phyloP scores from a whole-genome alignment of 2,797 vertebrate species.

The Melanogrammus aeglefinus region DNA sequence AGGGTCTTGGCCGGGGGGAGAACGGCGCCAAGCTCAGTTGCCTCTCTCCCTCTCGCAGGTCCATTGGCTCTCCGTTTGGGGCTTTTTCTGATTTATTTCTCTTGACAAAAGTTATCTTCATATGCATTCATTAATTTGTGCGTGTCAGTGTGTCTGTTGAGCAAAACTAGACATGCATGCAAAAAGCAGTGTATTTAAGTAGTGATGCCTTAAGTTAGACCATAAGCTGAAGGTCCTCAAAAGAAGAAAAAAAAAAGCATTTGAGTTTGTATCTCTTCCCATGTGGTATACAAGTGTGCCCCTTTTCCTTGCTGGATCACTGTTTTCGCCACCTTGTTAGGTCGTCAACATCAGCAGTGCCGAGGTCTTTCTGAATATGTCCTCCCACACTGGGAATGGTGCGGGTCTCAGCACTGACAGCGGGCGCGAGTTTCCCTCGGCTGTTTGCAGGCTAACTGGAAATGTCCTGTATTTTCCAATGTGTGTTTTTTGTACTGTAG shows the following conservation, averaged over 20 bases:
- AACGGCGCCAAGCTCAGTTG: slow-evolving; percentile 31
- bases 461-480: slow-evolving; percentile 76
- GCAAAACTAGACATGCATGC: slow-evolving; percentile 79
- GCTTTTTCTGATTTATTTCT: slow-evolving; percentile 62
- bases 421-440: slow-evolving; percentile 64
- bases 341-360: slow-evolving; percentile 72
- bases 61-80: slow-evolving; percentile 46
- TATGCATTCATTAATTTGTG: slow-evolving; percentile 73
- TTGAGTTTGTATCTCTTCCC: slow-evolving; percentile 72
- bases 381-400: slow-evolving; percentile 58
- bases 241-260: slow-evolving; percentile 55
- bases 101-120: slow-evolving; percentile 62
- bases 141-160: slow-evolving; percentile 75
- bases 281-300: slow-evolving; percentile 75
- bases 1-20: slow-evolving; percentile 46
- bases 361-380: slow-evolving; percentile 64
- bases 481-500: slow-evolving; percentile 78
- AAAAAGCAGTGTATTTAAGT: slow-evolving; percentile 75
- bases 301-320: slow-evolving; percentile 72
- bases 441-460: slow-evolving; percentile 75
- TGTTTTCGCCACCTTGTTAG: slow-evolving; percentile 73
- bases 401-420: slow-evolving; percentile 66
- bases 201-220: slow-evolving; percentile 77
- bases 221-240: slow-evolving; percentile 73
- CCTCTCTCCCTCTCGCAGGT: slow-evolving; percentile 41